Base-by-base conservation (phyloP, 2,888 invertebrate species). In the Cataglyphis albicans region DNA sequence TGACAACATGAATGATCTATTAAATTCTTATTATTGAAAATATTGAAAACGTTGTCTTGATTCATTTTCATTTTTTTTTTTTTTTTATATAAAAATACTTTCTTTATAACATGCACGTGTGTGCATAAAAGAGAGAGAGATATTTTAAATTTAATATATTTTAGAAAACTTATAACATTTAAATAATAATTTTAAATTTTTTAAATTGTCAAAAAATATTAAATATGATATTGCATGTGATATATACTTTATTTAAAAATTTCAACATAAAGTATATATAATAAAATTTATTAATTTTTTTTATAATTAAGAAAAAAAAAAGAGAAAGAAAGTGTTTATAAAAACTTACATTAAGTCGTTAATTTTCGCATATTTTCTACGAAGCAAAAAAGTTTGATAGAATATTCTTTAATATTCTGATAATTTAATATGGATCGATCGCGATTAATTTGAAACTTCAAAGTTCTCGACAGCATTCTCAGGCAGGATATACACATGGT, bases 401-500 rank as follows among this genome's bases (percentile, higher is more conserved):
- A 67, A 44, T 44, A 41, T 44, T 67, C 41, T n/a, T 18, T 70
- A 67, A 21, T 44, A 0, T 10, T 10, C 15, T 21, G 18, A 32
- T 32, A 15, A 76, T 55, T 65, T 67, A 78, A 6, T 25, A 44
- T 4, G 21, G 5, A 44, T 78, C 57, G 21, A 32, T 68, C 21
- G 78, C 41, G 18, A 52, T 59, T 70, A 35, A 80, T 25, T 59
- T 25, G 32, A 0, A 57, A 18, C 6, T 21, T 29, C 12, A 4
- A 57, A 59, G 68, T 83, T 81, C 64, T 80, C 72, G 72, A n/a
- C 38, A 57, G 75, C 59, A 52, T 82, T 64, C 81, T 63, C 61
- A 25, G 15, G 29, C 68, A 75, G 78, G 80, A 72, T 72, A 57
- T 48, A 44, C 25, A 80, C 74, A 80, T 81, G 83, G 74, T 82